Percentiles rank a stretch among this genome's conserved stretches.
phyloP scores from a whole-genome alignment of 2,797 vertebrate genomes.

The Esox lucius region DNA sequence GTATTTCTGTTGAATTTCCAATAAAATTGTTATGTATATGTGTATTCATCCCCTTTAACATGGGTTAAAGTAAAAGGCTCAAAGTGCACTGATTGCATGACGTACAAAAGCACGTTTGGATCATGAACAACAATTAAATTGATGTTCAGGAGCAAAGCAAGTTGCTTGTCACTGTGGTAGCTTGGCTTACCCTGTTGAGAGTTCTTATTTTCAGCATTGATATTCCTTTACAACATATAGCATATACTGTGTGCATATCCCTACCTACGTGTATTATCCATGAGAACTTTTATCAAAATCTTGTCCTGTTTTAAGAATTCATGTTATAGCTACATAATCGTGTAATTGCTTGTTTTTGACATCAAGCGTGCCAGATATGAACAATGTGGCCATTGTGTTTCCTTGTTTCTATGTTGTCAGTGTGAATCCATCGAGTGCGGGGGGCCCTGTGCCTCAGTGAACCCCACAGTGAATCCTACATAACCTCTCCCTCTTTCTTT shows the following conservation, averaged over 20 bases:
- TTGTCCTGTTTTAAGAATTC: background rate
- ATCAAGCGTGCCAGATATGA: background rate
- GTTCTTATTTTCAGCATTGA: background rate
- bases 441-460: background rate
- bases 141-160: background rate
- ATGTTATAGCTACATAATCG: background rate
- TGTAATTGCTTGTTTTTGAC: background rate
- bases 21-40: background rate
- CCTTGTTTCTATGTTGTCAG: background rate
- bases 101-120: background rate
- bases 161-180: background rate
- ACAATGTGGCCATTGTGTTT: background rate
- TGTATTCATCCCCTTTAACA: background rate
- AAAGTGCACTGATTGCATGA: background rate
- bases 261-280: background rate
- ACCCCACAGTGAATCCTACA: background rate
- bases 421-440: too few species aligned
- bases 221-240: background rate
- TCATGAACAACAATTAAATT: background rate
- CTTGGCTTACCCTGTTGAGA: background rate
- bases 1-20: background rate
- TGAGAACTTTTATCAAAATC: background rate
- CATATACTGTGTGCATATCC: too few species aligned
- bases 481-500: background rate
- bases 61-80: background rate